Conservation (phyloP, 2,797 vertebrate genomes). For the Gymnocypris eckloni region DNA sequence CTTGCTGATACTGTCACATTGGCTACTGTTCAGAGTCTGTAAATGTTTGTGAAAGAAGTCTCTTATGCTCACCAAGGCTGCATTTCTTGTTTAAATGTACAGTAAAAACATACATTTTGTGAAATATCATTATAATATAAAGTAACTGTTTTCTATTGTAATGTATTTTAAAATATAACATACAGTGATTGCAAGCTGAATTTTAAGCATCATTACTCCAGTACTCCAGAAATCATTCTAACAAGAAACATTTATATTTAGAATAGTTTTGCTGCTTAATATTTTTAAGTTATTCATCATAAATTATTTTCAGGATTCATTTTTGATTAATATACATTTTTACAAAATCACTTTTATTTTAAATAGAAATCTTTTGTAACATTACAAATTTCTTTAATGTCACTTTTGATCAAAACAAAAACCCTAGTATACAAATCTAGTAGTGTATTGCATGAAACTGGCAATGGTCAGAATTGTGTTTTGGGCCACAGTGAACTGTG, state of each 20-base stretch:
- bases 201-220: not conserved
- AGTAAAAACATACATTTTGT: no score
- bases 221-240: not conserved
- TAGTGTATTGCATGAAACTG: not conserved
- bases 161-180: not conserved
- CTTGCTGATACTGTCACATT: not conserved
- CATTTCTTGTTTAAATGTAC: not conserved
- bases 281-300: not conserved
- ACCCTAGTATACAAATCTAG: not conserved
- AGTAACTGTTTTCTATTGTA: not conserved
- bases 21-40: not conserved
- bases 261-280: not conserved
- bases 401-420: not conserved
- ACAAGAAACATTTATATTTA: not conserved
- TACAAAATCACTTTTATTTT: not conserved
- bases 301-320: not conserved
- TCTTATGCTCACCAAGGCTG: no score
- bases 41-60: not conserved
- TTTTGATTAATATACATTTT: not conserved
- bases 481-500: not conserved
- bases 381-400: not conserved
- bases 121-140: not conserved
- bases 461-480: not conserved
- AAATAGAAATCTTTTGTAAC: not conserved
- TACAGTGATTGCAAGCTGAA: not conserved